These are phyloP conservation scores for Indri indri DNA, from an alignment of 2,113 vertebrate species.

Conservation along the genomic window DNA sequence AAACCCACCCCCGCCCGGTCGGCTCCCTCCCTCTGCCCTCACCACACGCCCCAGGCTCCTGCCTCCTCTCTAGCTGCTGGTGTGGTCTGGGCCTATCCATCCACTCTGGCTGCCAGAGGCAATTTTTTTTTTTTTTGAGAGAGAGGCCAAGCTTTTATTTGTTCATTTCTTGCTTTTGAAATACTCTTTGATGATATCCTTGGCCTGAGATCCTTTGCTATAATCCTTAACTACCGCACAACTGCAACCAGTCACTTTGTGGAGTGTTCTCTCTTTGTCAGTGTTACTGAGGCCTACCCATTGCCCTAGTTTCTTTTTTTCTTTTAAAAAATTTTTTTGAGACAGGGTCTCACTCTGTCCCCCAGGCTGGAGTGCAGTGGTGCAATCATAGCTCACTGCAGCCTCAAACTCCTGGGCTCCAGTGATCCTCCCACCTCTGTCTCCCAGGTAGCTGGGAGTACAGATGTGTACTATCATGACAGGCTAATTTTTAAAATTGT, in stretches of 20 bases:
- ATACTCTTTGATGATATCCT: background rate
- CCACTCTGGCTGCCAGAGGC: background rate
- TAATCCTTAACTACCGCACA: background rate
- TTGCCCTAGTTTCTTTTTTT: background rate
- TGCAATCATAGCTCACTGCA: no score
- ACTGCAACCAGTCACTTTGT: background rate
- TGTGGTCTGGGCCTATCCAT: background rate
- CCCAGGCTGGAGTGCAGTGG: no score
- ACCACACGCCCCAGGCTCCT: background rate
- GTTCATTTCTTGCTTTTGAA: conserved; percentile 3
- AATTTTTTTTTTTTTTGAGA: background rate
- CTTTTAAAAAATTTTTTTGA: no score
- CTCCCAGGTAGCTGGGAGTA: no score
- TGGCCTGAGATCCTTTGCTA: background rate
- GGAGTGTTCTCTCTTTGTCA: background rate
- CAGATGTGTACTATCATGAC: no score
- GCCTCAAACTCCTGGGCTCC: no score
- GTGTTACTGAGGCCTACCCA: background rate
- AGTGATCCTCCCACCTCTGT: no score
- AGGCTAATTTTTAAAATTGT: no score
- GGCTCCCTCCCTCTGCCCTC: background rate
- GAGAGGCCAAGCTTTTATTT: background rate
- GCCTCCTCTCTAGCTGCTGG: background rate
- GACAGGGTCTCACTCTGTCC: no score
- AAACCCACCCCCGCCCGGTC: background rate